phyloP scores from a whole-genome alignment of 2,888 invertebrate genomes.

The Pristionchus mayeri region DNA sequence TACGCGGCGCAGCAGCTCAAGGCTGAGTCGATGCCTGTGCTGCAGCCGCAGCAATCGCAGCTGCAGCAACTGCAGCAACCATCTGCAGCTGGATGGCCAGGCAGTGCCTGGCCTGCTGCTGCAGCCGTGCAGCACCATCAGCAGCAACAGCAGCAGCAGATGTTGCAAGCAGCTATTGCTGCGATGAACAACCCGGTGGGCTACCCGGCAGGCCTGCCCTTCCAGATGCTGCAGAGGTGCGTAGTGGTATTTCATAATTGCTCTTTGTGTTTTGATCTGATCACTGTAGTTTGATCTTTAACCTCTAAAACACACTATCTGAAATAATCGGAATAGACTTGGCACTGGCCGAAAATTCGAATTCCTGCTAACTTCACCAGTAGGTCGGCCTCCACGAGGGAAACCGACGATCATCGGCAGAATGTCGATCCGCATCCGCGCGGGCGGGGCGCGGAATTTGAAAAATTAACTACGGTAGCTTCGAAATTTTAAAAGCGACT shows the following conservation, averaged over 20 bases:
- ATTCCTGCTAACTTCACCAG: too few relatives aligned
- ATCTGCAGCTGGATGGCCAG: not conserved
- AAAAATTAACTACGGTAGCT: too few relatives aligned
- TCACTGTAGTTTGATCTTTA: not conserved
- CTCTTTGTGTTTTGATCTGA: conserved; percentile 17
- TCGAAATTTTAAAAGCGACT: too few relatives aligned
- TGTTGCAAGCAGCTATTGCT: conserved; percentile 36
- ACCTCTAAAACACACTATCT: too few relatives aligned
- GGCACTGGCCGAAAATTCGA: too few relatives aligned
- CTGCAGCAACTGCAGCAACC: conserved; percentile 1
- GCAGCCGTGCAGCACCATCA: not conserved
- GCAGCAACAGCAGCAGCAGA: not conserved
- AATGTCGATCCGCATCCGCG: too few relatives aligned
- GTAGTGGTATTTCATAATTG: too few relatives aligned
- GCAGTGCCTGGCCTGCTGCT: not conserved
- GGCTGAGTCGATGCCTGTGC: too few relatives aligned
- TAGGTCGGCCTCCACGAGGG: too few relatives aligned
- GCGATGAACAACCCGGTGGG: conserved; percentile 51
- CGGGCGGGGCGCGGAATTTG: too few relatives aligned
- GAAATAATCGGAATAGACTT: too few relatives aligned
- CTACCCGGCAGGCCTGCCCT: conserved; percentile 46
- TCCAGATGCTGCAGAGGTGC: not conserved
- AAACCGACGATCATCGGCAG: too few relatives aligned
- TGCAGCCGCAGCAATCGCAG: not conserved
- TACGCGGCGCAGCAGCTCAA: conserved; percentile 11